Base-by-base conservation (phyloP, 2,113 vertebrate genomes). In the Acrocephalus arundinaceus region DNA sequence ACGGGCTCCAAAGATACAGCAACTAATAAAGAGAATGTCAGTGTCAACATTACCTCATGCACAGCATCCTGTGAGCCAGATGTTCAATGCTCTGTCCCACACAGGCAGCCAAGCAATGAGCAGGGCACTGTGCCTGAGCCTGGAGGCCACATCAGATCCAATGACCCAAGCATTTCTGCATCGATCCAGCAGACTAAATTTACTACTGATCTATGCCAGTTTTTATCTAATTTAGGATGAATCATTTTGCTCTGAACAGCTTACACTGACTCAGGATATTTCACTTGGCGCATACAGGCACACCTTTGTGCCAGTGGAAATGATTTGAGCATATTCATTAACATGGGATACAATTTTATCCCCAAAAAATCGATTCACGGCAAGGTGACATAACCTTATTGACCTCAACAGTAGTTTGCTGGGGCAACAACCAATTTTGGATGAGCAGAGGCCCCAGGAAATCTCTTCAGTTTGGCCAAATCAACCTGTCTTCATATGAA, bases 141-240 rank as follows among this genome's bases (percentile, higher is more conserved):
- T 59, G 39, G 37, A 66, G 37, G 46, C 31, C 84, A 70, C 7
- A 59, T 4, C 59, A 87, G 3, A 66, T 22, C 68, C 66, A 87
- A 8, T 1, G 4, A 72, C 52, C 28, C 51, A 31, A 81, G 39
- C 13, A 58, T 54, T 77, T 85, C 7, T 55, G 9, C 30, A 93
- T 55, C 0, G 24, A 84, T 90, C 63, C 55, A 75, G 30, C 9
- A 75, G 39, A 74, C 66, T 82, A 39, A 51, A 68, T 82, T 87
- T 82, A 48, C 39, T 52, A 75, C 48, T 63, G 39, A 87, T 59
- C 49, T 76, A 6, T 30, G 54, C 62, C 90, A 94, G 78, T 48
- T 94, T 87, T 85, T 45, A 76, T 85, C 78, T 59, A 82, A 82
- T 85, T 82, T 65, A 67, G 24, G 37, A 83, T 87, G 19, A 96